Conservation (phyloP, 2,113 vertebrate genomes). For the Centropristis striata region DNA sequence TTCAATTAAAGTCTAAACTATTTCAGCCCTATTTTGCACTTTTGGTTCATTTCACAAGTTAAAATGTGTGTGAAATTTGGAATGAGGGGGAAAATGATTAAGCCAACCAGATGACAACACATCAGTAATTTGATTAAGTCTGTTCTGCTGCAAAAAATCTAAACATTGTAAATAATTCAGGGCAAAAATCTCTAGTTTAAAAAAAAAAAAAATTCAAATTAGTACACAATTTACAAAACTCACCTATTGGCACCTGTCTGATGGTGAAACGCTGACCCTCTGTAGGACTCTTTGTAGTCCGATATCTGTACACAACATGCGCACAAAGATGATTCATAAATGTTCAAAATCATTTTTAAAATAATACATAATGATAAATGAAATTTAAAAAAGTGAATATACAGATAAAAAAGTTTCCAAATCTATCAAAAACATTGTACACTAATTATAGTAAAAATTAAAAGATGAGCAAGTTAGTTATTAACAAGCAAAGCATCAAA, state of each 20-base stretch:
- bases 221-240: conserved; percentile 2
- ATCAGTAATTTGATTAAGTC: conserved; percentile 6
- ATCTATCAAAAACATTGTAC: not conserved
- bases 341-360: not conserved
- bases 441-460: not conserved
- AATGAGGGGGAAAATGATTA: not conserved
- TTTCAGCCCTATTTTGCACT: too few relatives aligned
- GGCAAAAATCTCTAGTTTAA: too few relatives aligned
- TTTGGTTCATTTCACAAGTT: too few relatives aligned
- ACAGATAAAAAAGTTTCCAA: not conserved
- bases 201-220: too few relatives aligned
- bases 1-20: too few relatives aligned
- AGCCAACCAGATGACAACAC: not conserved
- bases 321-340: conserved; percentile 1
- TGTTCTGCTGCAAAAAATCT: not conserved
- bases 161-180: not conserved
- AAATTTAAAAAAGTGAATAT: too few relatives aligned
- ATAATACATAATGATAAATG: too few relatives aligned
- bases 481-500: not conserved
- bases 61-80: not conserved
- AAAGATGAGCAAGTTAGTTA: not conserved
- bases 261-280: conserved; percentile 7
- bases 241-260: conserved; percentile 2
- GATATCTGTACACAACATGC: conserved; percentile 3
- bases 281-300: not conserved